Evolutionary conservation across 1,140 invertebrate species (phyloP).

Genomic region (Mercenaria mercenaria): DNA sequence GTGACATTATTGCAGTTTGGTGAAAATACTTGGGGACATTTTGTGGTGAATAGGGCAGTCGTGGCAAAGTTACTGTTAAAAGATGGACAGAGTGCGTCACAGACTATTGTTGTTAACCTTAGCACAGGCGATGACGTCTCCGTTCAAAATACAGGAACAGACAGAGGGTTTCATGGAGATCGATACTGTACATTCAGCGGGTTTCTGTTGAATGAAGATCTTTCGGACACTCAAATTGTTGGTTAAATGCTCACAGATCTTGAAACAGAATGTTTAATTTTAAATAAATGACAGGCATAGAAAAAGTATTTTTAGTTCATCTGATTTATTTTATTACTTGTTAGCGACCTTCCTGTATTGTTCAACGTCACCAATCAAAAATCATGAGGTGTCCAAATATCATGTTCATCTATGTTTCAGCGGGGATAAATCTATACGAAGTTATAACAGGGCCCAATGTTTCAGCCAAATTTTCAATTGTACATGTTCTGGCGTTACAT

Average conservation of each 20-base stretch:
- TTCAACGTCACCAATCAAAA: too few relatives aligned
- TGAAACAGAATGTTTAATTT: too few relatives aligned
- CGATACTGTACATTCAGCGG: not conserved
- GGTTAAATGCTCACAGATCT: not conserved
- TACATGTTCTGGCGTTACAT: too few relatives aligned
- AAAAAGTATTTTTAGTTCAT: too few relatives aligned
- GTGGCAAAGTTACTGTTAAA: not conserved
- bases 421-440: too few relatives aligned
- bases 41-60: not conserved
- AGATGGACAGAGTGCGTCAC: not conserved
- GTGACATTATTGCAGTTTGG: not conserved
- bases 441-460: too few relatives aligned
- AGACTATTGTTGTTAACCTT: not conserved
- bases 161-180: not conserved
- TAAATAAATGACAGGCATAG: too few relatives aligned
- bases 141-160: not conserved
- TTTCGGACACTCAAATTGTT: not conserved
- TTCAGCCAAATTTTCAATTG: too few relatives aligned
- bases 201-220: not conserved
- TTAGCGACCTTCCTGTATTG: too few relatives aligned
- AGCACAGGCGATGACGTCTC: not conserved
- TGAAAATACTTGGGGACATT: not conserved
- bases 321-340: too few relatives aligned
- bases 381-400: too few relatives aligned
- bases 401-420: too few relatives aligned